Base-by-base conservation (phyloP, 2,797 vertebrate genomes). In the Lagocephalus sceleratus region DNA sequence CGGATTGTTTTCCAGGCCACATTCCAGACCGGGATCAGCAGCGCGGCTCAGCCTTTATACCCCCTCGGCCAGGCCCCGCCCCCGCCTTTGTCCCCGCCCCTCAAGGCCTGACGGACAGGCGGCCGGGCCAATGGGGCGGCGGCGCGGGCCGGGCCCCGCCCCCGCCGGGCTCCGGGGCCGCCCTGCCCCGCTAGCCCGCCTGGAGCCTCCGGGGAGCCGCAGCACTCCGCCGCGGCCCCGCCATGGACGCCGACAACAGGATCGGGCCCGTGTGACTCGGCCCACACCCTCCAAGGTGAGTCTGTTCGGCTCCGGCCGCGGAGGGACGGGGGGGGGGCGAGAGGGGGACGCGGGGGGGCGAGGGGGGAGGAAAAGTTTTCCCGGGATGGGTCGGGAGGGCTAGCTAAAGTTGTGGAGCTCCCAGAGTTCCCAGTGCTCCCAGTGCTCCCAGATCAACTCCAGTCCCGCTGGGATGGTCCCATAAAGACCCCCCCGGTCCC, bases 181-280 rank as follows among this genome's bases (percentile, higher is more conserved):
- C 25, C 16, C n/a, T 56, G 29, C 47, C 62, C 73, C 63, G 60
- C 72, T 65, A 62, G 43, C 61, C 43, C 42, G 62, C 54, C 48
- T 54, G 39, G 17, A 57, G 50, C 62, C 57, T 53, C 75, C 59
- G 65, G 76, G 63, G 63, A 72, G 58, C 73, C 69, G 56, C 72
- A 64, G 57, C 71, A 66, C 51, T 59, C 23, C 73, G 50, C 63
- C 51, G 49, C n/a, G 2, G 7, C 40, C 53, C 69, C 59, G 47
- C 64, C 82, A 89, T 89, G 87, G 87, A 87, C 63, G 83, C 69
- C 42, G 83, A 87, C 74, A 83, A 86, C 47, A 81, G 78, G 72
- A 82, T 85, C 73, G 82, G 79, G 82, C 58, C 82, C 19, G 56
- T 66, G 66, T 89, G 70, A 89, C 71, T 71, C 61, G 45, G 66